A percentile compares a stretch with the other conserved stretches of the same genome.
These are phyloP conservation scores for Atopsyche davidsoni DNA, from an alignment of 1,140 invertebrate genomes.

Conservation along the genomic window DNA sequence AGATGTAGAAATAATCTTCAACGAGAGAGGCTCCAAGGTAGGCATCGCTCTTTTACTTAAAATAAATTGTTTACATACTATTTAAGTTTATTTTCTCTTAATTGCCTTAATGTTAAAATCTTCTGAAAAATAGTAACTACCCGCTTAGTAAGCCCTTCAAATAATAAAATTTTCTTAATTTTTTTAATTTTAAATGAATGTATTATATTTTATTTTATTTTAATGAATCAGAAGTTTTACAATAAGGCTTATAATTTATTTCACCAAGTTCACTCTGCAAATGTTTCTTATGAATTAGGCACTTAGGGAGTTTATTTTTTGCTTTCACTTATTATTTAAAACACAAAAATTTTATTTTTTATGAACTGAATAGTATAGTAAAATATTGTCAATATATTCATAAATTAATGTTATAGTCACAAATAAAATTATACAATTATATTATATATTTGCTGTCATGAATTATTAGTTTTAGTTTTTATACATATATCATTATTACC, in stretches of 20 bases:
- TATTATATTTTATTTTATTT: too few relatives aligned
- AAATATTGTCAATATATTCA: too few relatives aligned
- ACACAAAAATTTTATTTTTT: neutral
- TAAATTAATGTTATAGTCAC: too few relatives aligned
- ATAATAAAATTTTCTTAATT: too few relatives aligned
- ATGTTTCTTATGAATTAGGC: slow-evolving; percentile 28
- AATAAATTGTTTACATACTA: neutral
- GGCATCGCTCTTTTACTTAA: slow-evolving; percentile 40
- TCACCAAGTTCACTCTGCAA: slow-evolving; percentile 28
- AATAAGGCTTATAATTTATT: slow-evolving; percentile 22
- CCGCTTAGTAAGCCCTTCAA: too few relatives aligned
- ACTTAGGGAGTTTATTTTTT: slow-evolving; percentile 1
- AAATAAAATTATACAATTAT: too few relatives aligned
- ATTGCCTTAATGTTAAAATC: slow-evolving; percentile 7
- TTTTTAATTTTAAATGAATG: too few relatives aligned
- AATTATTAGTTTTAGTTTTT: too few relatives aligned
- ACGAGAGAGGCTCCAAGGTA: slow-evolving; percentile 99
- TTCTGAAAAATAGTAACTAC: neutral
- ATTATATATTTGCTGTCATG: too few relatives aligned
- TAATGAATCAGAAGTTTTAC: slow-evolving; percentile 14
- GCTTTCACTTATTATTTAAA: slow-evolving; percentile 9
- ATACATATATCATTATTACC: too few relatives aligned
- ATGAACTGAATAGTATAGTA: too few relatives aligned
- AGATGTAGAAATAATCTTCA: slow-evolving; percentile 99
- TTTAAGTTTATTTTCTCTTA: slow-evolving; percentile 2